phyloP scores from a whole-genome alignment of 1,140 invertebrate genomes.

The Plodia interpunctella region DNA sequence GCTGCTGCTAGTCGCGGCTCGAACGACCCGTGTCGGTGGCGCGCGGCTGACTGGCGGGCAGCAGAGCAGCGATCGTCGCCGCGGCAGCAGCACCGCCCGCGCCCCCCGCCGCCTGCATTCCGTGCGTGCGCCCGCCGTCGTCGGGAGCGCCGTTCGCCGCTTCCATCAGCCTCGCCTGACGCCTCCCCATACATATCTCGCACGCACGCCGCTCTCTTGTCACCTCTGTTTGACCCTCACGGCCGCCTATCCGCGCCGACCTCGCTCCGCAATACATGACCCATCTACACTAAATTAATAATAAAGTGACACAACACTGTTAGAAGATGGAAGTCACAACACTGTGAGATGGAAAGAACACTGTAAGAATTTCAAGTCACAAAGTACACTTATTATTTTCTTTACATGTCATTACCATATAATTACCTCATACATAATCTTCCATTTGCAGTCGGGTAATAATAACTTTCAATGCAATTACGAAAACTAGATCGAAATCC shows the following conservation, averaged over 20 bases:
- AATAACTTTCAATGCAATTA: too few relatives aligned
- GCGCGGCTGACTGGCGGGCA: conserved; percentile 66
- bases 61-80: conserved; percentile 46
- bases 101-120: conserved; percentile 58
- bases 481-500: too few relatives aligned
- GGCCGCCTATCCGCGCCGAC: conserved; percentile 23
- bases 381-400: too few relatives aligned
- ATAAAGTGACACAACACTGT: background rate
- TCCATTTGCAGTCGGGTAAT: too few relatives aligned
- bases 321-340: background rate
- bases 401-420: too few relatives aligned
- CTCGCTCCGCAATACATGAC: conserved; percentile 17
- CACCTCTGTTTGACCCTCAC: conserved; percentile 52
- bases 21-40: conserved; percentile 59
- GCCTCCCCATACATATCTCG: conserved; percentile 33
- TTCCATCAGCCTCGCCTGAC: conserved; percentile 41
- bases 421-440: too few relatives aligned
- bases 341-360: too few relatives aligned
- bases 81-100: conserved; percentile 61
- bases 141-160: conserved; percentile 44
- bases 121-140: conserved; percentile 54
- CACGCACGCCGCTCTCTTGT: conserved; percentile 35
- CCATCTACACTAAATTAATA: conserved; percentile 9
- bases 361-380: too few relatives aligned
- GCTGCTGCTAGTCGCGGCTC: conserved; percentile 36